Percentiles rank a stretch among this genome's conserved stretches.
phyloP scores from a whole-genome alignment of 2,888 invertebrate species.

The Meteorus colon region DNA sequence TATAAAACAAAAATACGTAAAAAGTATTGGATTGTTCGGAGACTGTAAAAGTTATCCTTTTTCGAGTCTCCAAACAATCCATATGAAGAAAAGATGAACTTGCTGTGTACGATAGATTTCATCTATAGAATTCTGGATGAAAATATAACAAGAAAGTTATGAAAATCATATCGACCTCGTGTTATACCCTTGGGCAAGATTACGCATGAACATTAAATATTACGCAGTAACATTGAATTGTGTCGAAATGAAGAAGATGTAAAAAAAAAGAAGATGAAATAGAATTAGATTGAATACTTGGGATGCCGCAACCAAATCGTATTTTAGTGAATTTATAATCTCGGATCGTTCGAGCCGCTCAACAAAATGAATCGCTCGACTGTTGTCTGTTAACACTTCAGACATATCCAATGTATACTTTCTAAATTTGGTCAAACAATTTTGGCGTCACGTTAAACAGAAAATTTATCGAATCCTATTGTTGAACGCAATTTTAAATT shows the following conservation, averaged over 20 bases:
- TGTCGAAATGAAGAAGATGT: background rate
- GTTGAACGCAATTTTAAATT: background rate
- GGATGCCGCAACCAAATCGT: slow-evolving; percentile 52
- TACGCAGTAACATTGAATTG: background rate
- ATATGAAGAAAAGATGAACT: background rate
- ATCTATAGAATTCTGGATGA: background rate
- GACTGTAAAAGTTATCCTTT: too few relatives aligned
- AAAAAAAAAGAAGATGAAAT: slow-evolving; percentile 4
- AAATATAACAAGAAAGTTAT: background rate
- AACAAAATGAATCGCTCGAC: slow-evolving; percentile 31
- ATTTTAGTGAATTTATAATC: slow-evolving; percentile 39
- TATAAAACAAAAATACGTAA: too few relatives aligned
- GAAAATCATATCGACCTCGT: background rate
- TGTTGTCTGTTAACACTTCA: slow-evolving; percentile 34
- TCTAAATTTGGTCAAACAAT: slow-evolving; percentile 9
- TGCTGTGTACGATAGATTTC: background rate
- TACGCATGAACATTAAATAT: slow-evolving; percentile 6
- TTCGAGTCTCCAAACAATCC: too few relatives aligned
- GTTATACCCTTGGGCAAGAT: background rate
- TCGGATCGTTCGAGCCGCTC: slow-evolving; percentile 48
- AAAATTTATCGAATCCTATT: slow-evolving; percentile 27
- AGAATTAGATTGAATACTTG: slow-evolving; percentile 5
- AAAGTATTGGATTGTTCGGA: too few relatives aligned
- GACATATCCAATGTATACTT: slow-evolving; percentile 11
- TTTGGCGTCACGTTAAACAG: slow-evolving; percentile 4